phyloP scores from a whole-genome alignment of 2,888 invertebrate genomes.

The Metopia argyrocephala region DNA sequence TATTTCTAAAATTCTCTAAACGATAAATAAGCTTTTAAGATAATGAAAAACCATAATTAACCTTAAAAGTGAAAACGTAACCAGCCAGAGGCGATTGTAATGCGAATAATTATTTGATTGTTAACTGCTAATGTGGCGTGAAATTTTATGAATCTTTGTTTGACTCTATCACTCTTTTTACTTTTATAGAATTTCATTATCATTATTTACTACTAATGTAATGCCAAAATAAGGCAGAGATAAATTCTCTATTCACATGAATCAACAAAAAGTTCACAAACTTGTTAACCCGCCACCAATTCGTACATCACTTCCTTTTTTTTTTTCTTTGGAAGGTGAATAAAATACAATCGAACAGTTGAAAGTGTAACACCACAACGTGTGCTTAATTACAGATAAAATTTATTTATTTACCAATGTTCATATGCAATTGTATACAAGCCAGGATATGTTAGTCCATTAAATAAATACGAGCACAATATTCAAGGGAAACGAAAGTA shows the following conservation, averaged over 20 bases:
- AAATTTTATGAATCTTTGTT: slow-evolving; percentile 68
- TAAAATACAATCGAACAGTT: neutral
- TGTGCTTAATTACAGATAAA: slow-evolving; percentile 47
- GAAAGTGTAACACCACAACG: slow-evolving; percentile 4
- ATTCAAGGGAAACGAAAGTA: neutral
- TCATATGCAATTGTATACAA: neutral
- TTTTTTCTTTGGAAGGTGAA: neutral
- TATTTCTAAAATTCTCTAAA: neutral
- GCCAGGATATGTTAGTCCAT: neutral
- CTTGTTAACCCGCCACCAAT: slow-evolving; percentile 12
- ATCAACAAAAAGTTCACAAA: neutral
- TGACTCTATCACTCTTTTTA: neutral
- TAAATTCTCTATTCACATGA: slow-evolving; percentile 29
- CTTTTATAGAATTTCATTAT: neutral
- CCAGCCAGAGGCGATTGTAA: slow-evolving; percentile 33
- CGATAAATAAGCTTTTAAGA: slow-evolving; percentile 53
- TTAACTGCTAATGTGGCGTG: slow-evolving; percentile 71
- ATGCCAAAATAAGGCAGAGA: neutral
- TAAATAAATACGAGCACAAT: neutral
- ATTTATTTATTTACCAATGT: neutral
- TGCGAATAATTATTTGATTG: slow-evolving; percentile 71
- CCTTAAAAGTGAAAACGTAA: neutral
- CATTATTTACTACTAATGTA: neutral
- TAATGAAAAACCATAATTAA: slow-evolving; percentile 51
- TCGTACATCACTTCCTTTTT: neutral